Base-by-base conservation (phyloP, 2,888 invertebrate genomes). In the Julus scandinavius region DNA sequence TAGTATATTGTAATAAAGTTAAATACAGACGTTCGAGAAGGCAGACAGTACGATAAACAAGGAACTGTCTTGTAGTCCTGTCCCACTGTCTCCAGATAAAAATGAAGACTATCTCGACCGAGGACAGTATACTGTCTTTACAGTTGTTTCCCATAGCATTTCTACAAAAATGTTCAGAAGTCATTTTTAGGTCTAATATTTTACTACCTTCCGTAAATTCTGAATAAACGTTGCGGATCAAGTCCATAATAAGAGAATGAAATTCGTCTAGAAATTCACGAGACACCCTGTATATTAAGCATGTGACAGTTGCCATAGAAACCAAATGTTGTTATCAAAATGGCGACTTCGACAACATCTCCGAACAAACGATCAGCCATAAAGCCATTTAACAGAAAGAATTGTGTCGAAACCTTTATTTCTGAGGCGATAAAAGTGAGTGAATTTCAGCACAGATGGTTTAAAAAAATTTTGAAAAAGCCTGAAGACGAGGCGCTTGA, bases 381-480 rank as follows among this genome's bases (percentile, higher is more conserved):
- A 80, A 29, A 1, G 29, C 72, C 38, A 72, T 20, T 20, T 13
- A 58, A 3, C 20, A 72, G 11, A 29, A 41, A 15, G 2, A 13
- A 85, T 85, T 41, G 1, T 13, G 13, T 45, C n/a, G 49, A 45
- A 9, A 63, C 17, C 29, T 20, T 40, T n/a, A 41, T 87, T 17
- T 87, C 87, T 41, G 80, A 87, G 6, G 17, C 87, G 45, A 45
- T 87, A 17, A 87, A 87, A 87, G 87, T 87, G 17, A 5, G 15
- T 6, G 87, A 87, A 41, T 87, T 87, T 72, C 40, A 49, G 17
- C 20, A 87, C 9, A 80, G 40, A 7, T 87, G 87, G 87, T n/a
- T 45, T 11, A 85, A 85, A n/a, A 63, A 13, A 29, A 38, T 54
- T 54, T 7, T 20, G 2, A 85, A 85, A 45, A 13, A 45, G 85